phyloP scores from a whole-genome alignment of 2,888 invertebrate species.

The Eupithecia inturbata region DNA sequence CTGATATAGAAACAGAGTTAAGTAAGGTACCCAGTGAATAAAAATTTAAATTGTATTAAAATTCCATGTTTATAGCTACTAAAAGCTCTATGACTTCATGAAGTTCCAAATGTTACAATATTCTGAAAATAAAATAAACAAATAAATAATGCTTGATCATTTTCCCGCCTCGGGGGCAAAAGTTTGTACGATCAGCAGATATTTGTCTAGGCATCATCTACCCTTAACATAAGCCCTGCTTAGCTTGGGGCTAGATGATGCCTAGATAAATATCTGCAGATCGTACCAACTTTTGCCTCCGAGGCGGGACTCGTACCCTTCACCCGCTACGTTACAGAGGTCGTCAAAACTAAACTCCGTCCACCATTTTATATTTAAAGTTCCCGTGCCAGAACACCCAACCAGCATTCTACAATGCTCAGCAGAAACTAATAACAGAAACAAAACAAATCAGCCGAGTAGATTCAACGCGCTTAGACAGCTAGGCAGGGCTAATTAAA shows the following conservation, averaged over 20 bases:
- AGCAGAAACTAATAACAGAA: constrained; percentile 4
- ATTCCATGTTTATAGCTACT: not conserved
- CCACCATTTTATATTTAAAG: not conserved
- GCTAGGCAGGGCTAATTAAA: constrained; percentile 68
- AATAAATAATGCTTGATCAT: not conserved
- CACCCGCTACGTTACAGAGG: not conserved
- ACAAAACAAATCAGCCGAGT: constrained; percentile 35
- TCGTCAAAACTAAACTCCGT: not conserved
- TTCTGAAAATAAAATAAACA: too few relatives aligned
- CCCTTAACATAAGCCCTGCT: too few relatives aligned
- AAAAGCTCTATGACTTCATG: not conserved
- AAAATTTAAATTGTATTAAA: not conserved
- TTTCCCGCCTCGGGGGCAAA: too few relatives aligned
- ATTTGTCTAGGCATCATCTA: too few relatives aligned
- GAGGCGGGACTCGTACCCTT: not conserved
- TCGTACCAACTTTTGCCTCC: not conserved
- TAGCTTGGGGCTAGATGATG: not conserved
- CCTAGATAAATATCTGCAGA: not conserved
- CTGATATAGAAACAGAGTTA: not conserved
- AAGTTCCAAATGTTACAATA: not conserved
- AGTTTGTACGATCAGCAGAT: too few relatives aligned
- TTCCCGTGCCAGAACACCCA: not conserved
- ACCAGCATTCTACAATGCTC: not conserved
- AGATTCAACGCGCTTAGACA: constrained; percentile 42
- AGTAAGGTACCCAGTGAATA: not conserved